Conservation (phyloP, 2,888 invertebrate species). For the Tipula vernalis region DNA sequence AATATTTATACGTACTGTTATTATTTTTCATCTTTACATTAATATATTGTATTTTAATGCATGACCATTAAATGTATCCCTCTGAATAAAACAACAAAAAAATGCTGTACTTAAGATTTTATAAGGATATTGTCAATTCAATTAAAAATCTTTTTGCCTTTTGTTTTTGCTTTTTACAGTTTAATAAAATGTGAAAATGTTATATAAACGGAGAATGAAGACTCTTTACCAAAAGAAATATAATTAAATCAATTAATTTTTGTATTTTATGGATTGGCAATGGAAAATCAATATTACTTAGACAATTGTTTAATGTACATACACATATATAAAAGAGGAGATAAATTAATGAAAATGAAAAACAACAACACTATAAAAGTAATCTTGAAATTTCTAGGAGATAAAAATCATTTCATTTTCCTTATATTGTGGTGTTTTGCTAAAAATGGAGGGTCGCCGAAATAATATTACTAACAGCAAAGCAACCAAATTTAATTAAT, state of each 20-base stretch:
- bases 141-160: background rate
- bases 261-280: background rate
- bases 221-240: background rate
- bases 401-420: background rate
- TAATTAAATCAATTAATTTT: slow-evolving; percentile 4
- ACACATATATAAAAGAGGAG: background rate
- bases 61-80: background rate
- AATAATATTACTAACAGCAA: background rate
- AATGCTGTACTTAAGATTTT: background rate
- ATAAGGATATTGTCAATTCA: background rate
- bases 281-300: background rate
- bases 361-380: background rate
- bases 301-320: background rate
- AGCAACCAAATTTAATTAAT: background rate
- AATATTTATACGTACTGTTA: background rate
- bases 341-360: background rate
- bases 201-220: background rate
- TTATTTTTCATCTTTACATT: background rate
- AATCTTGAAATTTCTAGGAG: background rate
- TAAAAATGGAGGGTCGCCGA: background rate
- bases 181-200: background rate
- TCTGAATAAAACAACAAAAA: background rate
- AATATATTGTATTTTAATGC: background rate
- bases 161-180: background rate
- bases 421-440: background rate